Evolutionary conservation across 2,888 invertebrate species (phyloP).

Genomic region (Phania funesta): DNA sequence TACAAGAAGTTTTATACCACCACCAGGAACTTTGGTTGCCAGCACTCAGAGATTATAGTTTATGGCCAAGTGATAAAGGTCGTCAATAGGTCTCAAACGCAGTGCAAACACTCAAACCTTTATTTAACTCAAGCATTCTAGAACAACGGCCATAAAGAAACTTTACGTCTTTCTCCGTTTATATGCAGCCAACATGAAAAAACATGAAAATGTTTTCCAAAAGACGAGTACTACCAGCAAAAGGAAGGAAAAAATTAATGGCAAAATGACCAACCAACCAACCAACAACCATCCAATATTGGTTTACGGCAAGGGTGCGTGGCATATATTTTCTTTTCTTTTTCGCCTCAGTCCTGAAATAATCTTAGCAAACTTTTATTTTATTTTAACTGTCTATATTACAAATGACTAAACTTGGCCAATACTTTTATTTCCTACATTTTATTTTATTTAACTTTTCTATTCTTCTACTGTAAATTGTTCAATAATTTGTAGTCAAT

Average conservation of each 20-base stretch:
- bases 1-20: conserved; percentile 33
- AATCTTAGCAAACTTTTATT: conserved; percentile 53
- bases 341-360: conserved; percentile 3
- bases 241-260: conserved; percentile 41
- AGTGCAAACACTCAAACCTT: conserved; percentile 35
- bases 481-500: conserved; percentile 78
- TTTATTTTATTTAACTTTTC: conserved; percentile 4
- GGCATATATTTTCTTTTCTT: conserved; percentile 1
- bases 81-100: conserved; percentile 77
- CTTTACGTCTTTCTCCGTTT: neutral
- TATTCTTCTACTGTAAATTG: conserved; percentile 72
- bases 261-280: conserved; percentile 47
- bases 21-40: conserved; percentile 72
- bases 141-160: conserved; percentile 21
- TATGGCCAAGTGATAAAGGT: conserved; percentile 78
- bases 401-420: conserved; percentile 48
- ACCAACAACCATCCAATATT: conserved; percentile 10
- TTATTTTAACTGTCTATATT: conserved; percentile 60
- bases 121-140: conserved; percentile 6
- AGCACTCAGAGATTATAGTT: conserved; percentile 78
- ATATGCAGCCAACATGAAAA: neutral
- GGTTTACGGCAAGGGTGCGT: conserved; percentile 51
- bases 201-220: neutral
- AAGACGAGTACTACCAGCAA: neutral
- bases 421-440: conserved; percentile 5